Evolutionary conservation across 2,797 vertebrate genomes (phyloP), one percentile per base, ranked within the genome.

Genomic region (Sternotherus odoratus): DNA sequence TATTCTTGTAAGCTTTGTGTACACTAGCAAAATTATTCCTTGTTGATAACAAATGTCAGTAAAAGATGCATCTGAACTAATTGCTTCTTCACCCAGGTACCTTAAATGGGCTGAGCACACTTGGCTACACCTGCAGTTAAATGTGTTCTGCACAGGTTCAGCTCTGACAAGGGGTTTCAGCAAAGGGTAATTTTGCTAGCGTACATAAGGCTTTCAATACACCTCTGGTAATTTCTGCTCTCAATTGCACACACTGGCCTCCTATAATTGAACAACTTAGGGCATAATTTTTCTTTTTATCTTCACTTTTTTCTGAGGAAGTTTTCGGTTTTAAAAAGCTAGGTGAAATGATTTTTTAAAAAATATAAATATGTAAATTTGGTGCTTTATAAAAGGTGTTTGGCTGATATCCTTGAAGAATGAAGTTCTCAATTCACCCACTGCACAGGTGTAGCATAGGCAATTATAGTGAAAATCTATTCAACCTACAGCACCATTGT

Each of bases 361-460:
- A 39, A 80, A 24, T 82, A 2, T 77, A 86, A 51, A 51, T 23
- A 78, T 2, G 3, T 79, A 48, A n/a, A 54, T 54, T 60, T 57
- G 43, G 1, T 77, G 10, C 46, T 82, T 4, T 16, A n/a, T 49
- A 13, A 78, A n/a, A 94, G 19, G n/a, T 78, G 5, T 1, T 33
- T 43, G 24, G 13, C 43, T 74, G 72, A 74, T 16, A 1, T 4
- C 28, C 19, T 0, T 77, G 12, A 43, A 57, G 0, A 46, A 39
- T 48, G 49, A 91, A 60, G 46, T n/a, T 0, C 10, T 16, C 4
- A 10, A 4, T 51, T 39, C 30, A 7, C n/a, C 8, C 69, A 48
- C 10, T 0, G 5, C 4, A 12, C 24, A 8, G 23, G 79, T 87
- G 28, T 33, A 1, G 0, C 39, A 74, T 74, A 16, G 26, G 74